Conservation (phyloP, 2,888 invertebrate genomes). For the Brenthis ino region DNA sequence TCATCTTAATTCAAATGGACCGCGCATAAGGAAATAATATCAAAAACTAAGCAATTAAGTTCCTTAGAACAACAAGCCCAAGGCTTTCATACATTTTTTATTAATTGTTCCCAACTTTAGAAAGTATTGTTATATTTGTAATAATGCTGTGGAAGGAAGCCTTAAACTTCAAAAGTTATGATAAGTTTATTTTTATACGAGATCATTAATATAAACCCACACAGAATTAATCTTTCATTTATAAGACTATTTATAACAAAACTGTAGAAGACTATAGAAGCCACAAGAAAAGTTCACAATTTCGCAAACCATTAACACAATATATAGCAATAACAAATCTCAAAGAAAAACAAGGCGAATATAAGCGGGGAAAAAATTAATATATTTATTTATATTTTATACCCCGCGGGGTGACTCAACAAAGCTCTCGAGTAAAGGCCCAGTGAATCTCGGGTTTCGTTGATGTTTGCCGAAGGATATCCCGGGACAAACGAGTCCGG, state of each 20-base stretch:
- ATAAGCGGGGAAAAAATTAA: slow-evolving; percentile 45
- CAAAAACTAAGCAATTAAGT: no score
- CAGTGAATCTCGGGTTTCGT: slow-evolving; percentile 75
- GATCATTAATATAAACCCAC: no score
- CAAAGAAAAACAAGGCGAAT: slow-evolving; percentile 45
- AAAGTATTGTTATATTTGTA: no score
- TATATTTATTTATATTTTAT: slow-evolving; percentile 68
- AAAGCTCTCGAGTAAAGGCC: slow-evolving; percentile 75
- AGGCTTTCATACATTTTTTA: no score
- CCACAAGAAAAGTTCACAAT: slow-evolving; percentile 23
- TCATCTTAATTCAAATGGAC: no score
- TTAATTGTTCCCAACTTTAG: no score
- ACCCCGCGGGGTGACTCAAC: slow-evolving; percentile 61
- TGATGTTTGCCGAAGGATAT: slow-evolving; percentile 78
- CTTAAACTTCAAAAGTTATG: no score
- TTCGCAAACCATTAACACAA: slow-evolving; percentile 47
- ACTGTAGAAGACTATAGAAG: slow-evolving; percentile 25
- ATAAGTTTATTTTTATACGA: no score
- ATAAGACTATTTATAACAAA: neutral
- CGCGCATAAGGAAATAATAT: no score
- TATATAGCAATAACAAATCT: slow-evolving; percentile 53
- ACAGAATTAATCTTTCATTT: no score
- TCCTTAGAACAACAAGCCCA: no score
- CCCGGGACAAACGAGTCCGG: slow-evolving; percentile 76
- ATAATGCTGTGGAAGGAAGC: no score